Evolutionary conservation across 2,113 vertebrate genomes (phyloP), one percentile per base, ranked within the genome.

Genomic region (Mugil cephalus): DNA sequence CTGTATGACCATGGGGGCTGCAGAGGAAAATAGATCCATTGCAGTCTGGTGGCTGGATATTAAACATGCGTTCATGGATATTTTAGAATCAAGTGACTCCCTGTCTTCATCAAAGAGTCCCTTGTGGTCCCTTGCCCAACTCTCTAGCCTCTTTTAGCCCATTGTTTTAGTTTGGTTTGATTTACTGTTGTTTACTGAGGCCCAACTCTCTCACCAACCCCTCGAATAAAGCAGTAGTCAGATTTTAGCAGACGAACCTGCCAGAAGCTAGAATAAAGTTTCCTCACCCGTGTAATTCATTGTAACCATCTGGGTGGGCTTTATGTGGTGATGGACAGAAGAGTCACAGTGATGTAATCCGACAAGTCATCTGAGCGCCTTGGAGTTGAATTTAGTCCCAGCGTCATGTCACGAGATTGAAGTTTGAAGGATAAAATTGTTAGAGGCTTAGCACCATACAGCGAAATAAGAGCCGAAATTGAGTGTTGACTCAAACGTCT

Each of bases 61-160:
- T 45, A 75, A 61, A 66, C 69, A 46, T 70, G 55, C 24, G 14
- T 35, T 70, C 39, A 38, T 51, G 10, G 10, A 63, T 70, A 55
- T 64, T 45, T 69, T 75, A 38, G 42, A 51, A 59, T 55, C 54
- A 69, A 72, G 56, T 2, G 40, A 50, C 46, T 65, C 30, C 7
- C 19, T 59, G 9, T 68, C 56, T n/a, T 54, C n/a, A 12, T 73
- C 70, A 72, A 71, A 45, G 50, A 58, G 55, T 17, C 12, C 65
- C 43, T 65, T 87, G 43, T 60, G n/a, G 55, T 42, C 39, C 47
- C 53, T 21, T 15, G 17, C 21, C 21, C 3, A 34, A 18, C 14
- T 58, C 7, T 47, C 24, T 43, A 14, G 18, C 50, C 7, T 40
- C 19, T 51, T 65, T 56, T 47, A 18, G 24, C 17, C 50, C 10